Conservation (phyloP, 2,888 invertebrate genomes). For the Alentia gelatinosa region DNA sequence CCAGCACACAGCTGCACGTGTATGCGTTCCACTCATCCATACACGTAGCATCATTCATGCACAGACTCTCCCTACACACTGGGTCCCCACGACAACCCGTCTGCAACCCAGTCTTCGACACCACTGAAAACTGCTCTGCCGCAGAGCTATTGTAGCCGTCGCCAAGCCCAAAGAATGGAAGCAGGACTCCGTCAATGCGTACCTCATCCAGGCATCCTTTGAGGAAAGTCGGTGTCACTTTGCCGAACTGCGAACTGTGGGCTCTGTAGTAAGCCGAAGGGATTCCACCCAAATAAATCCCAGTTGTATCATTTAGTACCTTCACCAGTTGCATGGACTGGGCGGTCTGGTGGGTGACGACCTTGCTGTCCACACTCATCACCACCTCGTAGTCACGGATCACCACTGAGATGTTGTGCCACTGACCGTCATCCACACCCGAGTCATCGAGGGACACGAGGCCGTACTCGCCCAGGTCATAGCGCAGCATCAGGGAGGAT, state of each 20-base stretch:
- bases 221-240: slow-evolving; percentile 73
- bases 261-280: background rate
- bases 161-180: slow-evolving; percentile 86
- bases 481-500: background rate
- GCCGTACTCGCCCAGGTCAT: background rate
- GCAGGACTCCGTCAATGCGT: slow-evolving; percentile 89
- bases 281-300: slow-evolving; percentile 61
- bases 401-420: slow-evolving; percentile 13
- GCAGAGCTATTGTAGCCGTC: slow-evolving; percentile 55
- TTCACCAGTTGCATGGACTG: background rate
- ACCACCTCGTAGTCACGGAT: too few relatives aligned
- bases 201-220: slow-evolving; percentile 94
- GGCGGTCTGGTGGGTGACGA: background rate
- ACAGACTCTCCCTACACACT: slow-evolving; percentile 85
- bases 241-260: slow-evolving; percentile 14
- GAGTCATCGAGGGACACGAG: background rate
- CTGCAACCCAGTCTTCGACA: slow-evolving; percentile 53
- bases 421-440: background rate
- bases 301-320: background rate
- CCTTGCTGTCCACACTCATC: background rate
- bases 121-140: slow-evolving; percentile 52
- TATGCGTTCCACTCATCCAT: slow-evolving; percentile 71
- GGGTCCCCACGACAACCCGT: slow-evolving; percentile 63
- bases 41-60: slow-evolving; percentile 86
- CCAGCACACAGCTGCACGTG: slow-evolving; percentile 73